Base-by-base conservation (phyloP, 2,113 vertebrate species). In the Dipodomys stephensi region DNA sequence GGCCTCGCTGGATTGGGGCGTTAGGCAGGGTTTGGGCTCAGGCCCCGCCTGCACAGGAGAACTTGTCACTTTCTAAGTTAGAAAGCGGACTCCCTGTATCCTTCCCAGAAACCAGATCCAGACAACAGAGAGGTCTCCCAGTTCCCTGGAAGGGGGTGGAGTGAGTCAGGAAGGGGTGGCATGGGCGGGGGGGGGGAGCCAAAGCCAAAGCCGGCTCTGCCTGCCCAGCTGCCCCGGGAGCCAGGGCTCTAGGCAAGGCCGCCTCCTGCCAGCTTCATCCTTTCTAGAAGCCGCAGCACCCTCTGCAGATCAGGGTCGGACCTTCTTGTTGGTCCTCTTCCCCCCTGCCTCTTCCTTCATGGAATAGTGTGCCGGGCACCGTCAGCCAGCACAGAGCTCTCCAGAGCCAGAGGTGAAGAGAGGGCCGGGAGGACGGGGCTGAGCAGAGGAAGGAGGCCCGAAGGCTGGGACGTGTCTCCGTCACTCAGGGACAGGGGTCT, bases 51-150 rank as follows among this genome's bases (percentile, higher is more conserved):
- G 28, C 11, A 30, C 57, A 44, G 49, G 72, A 18, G 68, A 76
- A 69, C n/a, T 80, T 87, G 39, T 73, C 64, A 1, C 67, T 76
- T 82, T 78, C 86, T 44, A 76, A 86, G 39, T 92, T 62, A 90
- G 83, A 81, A 92, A 89, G 74, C 79, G 84, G 79, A 89, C 81
- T 91, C 15, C 68, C 81, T 28, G 16, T 91, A 60, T 69, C 27
- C 81, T 92, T 69, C 81, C 57, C 46, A 90, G 92, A 92, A 90
- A 82, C 77, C 83, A 92, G 85, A 85, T 39, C n/a, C 77, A 94
- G 46, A 82, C 35, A 84, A 74, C 94, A 79, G 68, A 88, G 89
- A 91, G 74, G 60, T 39, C 78, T 88, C 83, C 90, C 73, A 20
- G 46, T 72, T 86, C 49, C 79, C n/a, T 94, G 87, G 90, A 92